phyloP scores from a whole-genome alignment of 1,140 invertebrate species.

The Drosophila seguyi region DNA sequence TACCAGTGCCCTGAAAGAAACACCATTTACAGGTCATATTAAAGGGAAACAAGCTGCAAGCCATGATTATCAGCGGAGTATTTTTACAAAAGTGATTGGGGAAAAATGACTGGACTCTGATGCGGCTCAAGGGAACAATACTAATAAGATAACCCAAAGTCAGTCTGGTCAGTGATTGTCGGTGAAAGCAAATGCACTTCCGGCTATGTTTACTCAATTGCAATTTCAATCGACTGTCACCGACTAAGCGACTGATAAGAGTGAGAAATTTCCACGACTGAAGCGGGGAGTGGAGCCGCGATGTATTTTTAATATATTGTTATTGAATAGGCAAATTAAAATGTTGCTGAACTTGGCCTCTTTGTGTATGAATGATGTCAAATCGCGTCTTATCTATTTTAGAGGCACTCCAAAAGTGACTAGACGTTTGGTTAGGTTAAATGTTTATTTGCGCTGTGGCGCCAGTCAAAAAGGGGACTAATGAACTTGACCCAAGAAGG shows the following conservation, averaged over 20 bases:
- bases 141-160: conserved; percentile 61
- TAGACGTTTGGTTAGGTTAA: conserved; percentile 56
- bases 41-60: background rate
- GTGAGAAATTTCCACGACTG: conserved; percentile 34
- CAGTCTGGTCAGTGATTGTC: conserved; percentile 31
- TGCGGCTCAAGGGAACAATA: conserved; percentile 11
- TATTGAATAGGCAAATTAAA: conserved; percentile 62
- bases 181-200: conserved; percentile 81
- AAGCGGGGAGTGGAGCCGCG: background rate
- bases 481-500: conserved; percentile 36
- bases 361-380: conserved; percentile 43
- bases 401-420: conserved; percentile 19
- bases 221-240: conserved; percentile 51
- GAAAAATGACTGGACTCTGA: background rate
- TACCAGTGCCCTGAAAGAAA: background rate
- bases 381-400: conserved; percentile 25
- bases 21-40: conserved; percentile 1
- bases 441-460: conserved; percentile 64
- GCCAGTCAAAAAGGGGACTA: conserved; percentile 47
- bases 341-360: conserved; percentile 72
- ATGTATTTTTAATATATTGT: conserved; percentile 54
- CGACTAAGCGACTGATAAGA: conserved; percentile 56
- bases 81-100: conserved; percentile 20
- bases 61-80: conserved; percentile 6
- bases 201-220: conserved; percentile 77